Percentiles rank a stretch among this genome's conserved stretches.
phyloP scores from a whole-genome alignment of 2,797 vertebrate genomes.

The Pipistrellus pipistrellus region DNA sequence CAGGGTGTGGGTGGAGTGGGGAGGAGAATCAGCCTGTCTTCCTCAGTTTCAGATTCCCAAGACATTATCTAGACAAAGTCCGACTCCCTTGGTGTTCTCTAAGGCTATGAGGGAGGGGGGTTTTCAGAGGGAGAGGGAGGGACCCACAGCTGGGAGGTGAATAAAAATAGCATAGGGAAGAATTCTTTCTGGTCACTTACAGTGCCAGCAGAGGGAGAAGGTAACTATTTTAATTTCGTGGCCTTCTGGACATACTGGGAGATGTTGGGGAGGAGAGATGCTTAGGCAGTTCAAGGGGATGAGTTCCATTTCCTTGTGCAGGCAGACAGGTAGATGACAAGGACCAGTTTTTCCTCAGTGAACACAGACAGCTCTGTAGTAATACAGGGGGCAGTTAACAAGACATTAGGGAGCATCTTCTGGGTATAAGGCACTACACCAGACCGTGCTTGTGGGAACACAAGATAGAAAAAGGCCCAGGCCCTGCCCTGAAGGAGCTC shows the following conservation, averaged over 20 bases:
- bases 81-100: slow-evolving; percentile 78
- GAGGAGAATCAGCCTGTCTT: not conserved
- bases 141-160: slow-evolving; percentile 81
- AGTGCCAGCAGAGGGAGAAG: slow-evolving; percentile 77
- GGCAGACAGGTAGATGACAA: slow-evolving; percentile 59
- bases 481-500: not conserved
- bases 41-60: slow-evolving; percentile 75
- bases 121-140: slow-evolving; percentile 43
- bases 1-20: accelerated
- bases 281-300: slow-evolving; percentile 75
- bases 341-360: not conserved
- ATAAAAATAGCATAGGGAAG: slow-evolving; percentile 83
- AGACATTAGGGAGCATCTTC: not conserved
- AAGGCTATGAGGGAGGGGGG: slow-evolving; percentile 73
- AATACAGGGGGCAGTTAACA: not conserved
- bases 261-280: slow-evolving; percentile 58
- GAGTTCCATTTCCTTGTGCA: slow-evolving; percentile 79
- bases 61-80: slow-evolving; percentile 81
- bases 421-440: not conserved
- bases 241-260: slow-evolving; percentile 62
- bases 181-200: slow-evolving; percentile 74
- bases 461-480: slow-evolving; percentile 10
- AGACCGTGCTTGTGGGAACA: not conserved
- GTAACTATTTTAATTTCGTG: slow-evolving; percentile 57
- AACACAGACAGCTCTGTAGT: not conserved